phyloP scores from a whole-genome alignment of 2,113 vertebrate genomes.

The Ochotona curzoniae region DNA sequence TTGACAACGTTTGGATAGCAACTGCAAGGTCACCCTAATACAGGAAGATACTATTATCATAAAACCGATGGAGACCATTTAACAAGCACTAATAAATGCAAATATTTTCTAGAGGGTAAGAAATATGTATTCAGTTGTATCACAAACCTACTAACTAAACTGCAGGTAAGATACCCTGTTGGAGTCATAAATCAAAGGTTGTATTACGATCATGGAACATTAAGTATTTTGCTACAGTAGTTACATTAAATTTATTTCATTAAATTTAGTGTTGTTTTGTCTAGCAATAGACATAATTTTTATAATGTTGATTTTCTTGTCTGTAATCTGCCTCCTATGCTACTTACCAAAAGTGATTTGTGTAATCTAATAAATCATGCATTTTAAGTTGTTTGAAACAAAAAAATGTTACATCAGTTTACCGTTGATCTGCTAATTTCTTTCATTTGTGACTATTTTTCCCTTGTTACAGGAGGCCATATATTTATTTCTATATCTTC shows the following conservation, averaged over 20 bases:
- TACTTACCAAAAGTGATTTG: slow-evolving; percentile 12
- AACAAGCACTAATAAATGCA: background rate
- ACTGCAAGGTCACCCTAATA: background rate
- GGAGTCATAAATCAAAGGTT: background rate
- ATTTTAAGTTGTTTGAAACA: background rate
- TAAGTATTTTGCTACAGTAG: too few relatives aligned
- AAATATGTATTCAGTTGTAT: background rate
- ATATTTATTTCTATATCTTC: background rate
- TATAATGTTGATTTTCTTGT: background rate
- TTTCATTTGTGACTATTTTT: slow-evolving; percentile 35
- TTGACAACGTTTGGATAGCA: too few relatives aligned
- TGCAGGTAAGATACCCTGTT: background rate
- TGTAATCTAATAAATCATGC: background rate
- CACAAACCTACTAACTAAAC: background rate
- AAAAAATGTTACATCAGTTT: too few relatives aligned
- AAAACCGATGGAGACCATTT: background rate
- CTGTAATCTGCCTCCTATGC: background rate
- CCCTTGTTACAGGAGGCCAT: background rate
- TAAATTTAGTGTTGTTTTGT: background rate
- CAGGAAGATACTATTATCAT: background rate
- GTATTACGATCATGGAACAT: background rate
- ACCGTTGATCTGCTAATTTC: background rate
- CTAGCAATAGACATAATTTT: background rate
- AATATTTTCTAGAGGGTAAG: background rate
- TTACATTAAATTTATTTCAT: too few relatives aligned